Evolutionary conservation across 2,888 invertebrate genomes (phyloP), one percentile per base, ranked within the genome.

Genomic region (Dasypogon diadema): DNA sequence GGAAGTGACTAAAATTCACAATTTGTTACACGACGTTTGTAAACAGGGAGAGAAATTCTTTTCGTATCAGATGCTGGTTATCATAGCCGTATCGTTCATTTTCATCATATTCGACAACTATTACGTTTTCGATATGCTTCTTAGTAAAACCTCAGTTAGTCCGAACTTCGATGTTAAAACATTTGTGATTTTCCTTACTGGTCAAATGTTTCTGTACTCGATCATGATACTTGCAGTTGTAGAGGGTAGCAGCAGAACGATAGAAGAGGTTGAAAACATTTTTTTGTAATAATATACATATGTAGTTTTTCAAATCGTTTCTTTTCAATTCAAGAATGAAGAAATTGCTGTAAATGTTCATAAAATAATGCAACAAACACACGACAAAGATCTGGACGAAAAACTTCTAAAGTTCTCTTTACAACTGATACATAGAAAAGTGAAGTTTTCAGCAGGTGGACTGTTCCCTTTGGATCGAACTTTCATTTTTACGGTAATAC

Each of bases 41-140:
- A 81, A 82, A 1, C 83, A 84, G 12, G 85, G 84, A 2, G 85
- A 86, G 79, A 84, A 85, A 78, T 86, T 86, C 77, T 86, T 86
- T 26, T 84, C 86, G 55, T 84, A 85, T 76, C 86, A 86, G 76
- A 79, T 86, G 48, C 75, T 86, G 48, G 85, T 86, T 2, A 86
- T 86, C 60, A 84, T 86, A 4, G 83, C 84, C 2, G 85, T 86
- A 70, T 85, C 85, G n/a, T 86, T 86, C 78, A 78, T 86, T 2
- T 85, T 86, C 65, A 85, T 86, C 48, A 85, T 86, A 12, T 86
- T 86, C 22, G 85, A 86, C 82, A 85, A 85, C 0, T 86, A 86
- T 55, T 86, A 86, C 74, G 84, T 86, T 2, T 78, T 86, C 63
- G 86, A 86, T 55, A 84, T 85, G 0, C 74, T 85, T 3, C 75